Base-by-base conservation (phyloP, 2,888 invertebrate species). In the Clistopyga incitator region DNA sequence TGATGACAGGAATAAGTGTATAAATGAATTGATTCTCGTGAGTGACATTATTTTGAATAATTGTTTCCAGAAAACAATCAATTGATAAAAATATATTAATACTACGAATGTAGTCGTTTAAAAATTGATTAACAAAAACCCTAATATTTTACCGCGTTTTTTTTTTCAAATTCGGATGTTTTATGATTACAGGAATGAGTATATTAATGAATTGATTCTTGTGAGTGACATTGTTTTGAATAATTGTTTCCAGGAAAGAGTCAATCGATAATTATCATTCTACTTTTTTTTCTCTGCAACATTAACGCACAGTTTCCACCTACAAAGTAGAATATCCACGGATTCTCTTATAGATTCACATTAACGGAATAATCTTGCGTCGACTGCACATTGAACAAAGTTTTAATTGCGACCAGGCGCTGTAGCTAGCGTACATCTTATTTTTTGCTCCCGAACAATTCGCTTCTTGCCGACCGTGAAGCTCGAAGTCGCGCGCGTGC, bases 371-470 rank as follows among this genome's bases (percentile, higher is more conserved):
- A 56, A 25, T 56, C 25, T 25, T 23, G 25, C 25, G 15, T 15
- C 15, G 13, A 3, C 25, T 15, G 25, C 25, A 25, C 25, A 25
- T 56, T 56, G 4, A 25, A 25, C 56, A 23, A 4, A 25, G 25
- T 25, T 20, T 56, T 71, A 56, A n/a, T 56, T 42, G 23, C 23
- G 20, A 8, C 29, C 15, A 54, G 70, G 42, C 38, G 38, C 52
- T 23, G n/a, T 29, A 38, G 34, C 10, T 61, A 34, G 64, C 50
- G 25, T 64, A 38, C 38, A 29, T 13, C 18, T 34, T 54, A 25
- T 70, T 78, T 70, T 71, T 78, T 52, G 25, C 78, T 78, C 20
- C 13, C 23, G 52, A 68, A 64, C 45, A 61, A 78, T 71, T 71
- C 71, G 25, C 42, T 52, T 71, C 50, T 71, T 64, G 64, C 15